Evolutionary conservation across 1,140 invertebrate species (phyloP).

Genomic region (Aphelenchoides besseyi): DNA sequence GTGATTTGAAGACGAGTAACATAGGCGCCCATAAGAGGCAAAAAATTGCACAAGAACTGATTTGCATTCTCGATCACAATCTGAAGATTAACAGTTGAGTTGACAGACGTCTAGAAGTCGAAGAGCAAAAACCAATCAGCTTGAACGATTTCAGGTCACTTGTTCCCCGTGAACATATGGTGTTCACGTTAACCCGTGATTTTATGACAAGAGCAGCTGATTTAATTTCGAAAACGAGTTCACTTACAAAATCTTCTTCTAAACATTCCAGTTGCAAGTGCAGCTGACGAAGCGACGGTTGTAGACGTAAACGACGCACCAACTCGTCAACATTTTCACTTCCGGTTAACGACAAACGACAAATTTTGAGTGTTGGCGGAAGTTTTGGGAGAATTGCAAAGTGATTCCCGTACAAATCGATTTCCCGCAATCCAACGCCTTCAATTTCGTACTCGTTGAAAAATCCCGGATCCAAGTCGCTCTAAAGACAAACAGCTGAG

Average conservation of each 20-base stretch:
- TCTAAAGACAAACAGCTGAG: neutral
- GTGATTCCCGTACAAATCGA: slow-evolving; percentile 61
- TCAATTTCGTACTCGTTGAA: slow-evolving; percentile 49
- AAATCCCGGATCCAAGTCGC: neutral
- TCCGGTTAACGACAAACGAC: slow-evolving; percentile 56
- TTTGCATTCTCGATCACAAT: slow-evolving; percentile 54
- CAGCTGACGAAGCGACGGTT: slow-evolving; percentile 47
- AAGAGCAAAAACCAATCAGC: too few relatives aligned
- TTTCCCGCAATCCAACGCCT: slow-evolving; percentile 43
- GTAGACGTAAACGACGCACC: slow-evolving; percentile 36
- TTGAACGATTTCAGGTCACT: too few relatives aligned
- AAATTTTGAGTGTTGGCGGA: slow-evolving; percentile 44
- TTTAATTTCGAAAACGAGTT: slow-evolving; percentile 15
- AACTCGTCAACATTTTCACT: slow-evolving; percentile 52
- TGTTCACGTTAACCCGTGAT: too few relatives aligned
- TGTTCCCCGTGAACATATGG: too few relatives aligned
- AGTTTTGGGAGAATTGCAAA: slow-evolving; percentile 48
- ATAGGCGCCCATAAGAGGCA: slow-evolving; percentile 50
- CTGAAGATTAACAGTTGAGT: slow-evolving; percentile 28
- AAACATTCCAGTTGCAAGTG: slow-evolving; percentile 54
- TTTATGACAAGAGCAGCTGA: neutral
- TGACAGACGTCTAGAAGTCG: too few relatives aligned
- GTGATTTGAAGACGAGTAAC: slow-evolving; percentile 55
- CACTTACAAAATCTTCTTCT: slow-evolving; percentile 48
- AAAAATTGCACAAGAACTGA: slow-evolving; percentile 45